phyloP scores from a whole-genome alignment of 37 sponge, comb jelly and placozoan species.

The Hexactinellida sp. region DNA sequence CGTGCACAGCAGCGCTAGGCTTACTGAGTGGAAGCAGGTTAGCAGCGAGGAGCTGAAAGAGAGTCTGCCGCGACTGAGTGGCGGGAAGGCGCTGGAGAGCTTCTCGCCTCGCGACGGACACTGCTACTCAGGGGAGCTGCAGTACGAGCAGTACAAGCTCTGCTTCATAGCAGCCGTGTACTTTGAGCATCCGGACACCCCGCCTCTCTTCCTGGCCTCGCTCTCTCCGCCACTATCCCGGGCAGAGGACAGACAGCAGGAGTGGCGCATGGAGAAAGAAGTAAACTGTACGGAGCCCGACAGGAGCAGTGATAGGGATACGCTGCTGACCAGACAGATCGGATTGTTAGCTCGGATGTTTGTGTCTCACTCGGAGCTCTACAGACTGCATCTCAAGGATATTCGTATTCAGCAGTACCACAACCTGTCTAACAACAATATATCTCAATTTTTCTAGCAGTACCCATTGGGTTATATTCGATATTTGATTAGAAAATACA shows the following conservation, averaged over 20 bases:
- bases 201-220: neutral
- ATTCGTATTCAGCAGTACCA: neutral
- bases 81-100: neutral
- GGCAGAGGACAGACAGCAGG: conserved; percentile 13
- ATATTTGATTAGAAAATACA: too few relatives aligned
- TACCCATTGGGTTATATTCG: too few relatives aligned
- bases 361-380: neutral
- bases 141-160: conserved; percentile 7
- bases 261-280: neutral
- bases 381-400: neutral
- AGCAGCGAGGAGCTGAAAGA: neutral
- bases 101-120: neutral
- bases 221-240: neutral
- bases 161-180: neutral
- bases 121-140: neutral
- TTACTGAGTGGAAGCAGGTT: neutral
- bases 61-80: neutral
- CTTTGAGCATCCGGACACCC: neutral
- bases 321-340: neutral
- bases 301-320: neutral
- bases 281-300: neutral
- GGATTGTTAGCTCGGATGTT: neutral
- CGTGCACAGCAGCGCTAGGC: neutral
- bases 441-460: too few relatives aligned
- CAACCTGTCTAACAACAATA: neutral